Base-by-base conservation (phyloP, 2,113 vertebrate genomes). In the Sinocyclocheilus grahami region DNA sequence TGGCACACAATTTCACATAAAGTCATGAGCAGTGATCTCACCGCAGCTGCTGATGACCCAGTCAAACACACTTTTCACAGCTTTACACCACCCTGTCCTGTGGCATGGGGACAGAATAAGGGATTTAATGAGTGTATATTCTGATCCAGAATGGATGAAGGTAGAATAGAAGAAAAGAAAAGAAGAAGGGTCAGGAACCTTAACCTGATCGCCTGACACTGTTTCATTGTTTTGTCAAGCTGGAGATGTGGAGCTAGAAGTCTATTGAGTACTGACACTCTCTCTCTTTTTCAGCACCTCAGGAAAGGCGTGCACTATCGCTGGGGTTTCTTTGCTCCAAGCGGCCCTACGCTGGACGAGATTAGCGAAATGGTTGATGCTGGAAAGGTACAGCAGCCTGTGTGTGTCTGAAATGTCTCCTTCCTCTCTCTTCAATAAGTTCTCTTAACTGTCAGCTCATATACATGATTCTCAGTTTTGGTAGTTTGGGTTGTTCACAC, bases 261-360 rank as follows among this genome's bases (percentile, higher is more conserved):
- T 18, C 72, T 51, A 11, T 6, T 10, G 3, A 69, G 18, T 22
- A 13, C 0, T 27, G 37, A 8, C 30, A 8, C 30, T 55, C 30
- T 71, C 60, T 2, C 79, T 60, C 58, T 69, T 5, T 90, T 86
- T 90, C 89, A 99, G 98, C 95, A 99, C 89, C 93, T 99, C 13
- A 91, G 91, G 39, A 96, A 95, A 93, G 98, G 98, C 87, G 95
- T 98, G 46, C 97, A 99, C 93, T 99, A 99, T 89, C 97, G 97
- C 8, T 99, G 98, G 98, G 97, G 96, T 0, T 98, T 99, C 93
- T 99, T 99, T 89, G 92, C 93, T 85, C 94, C 97, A 0, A 98
- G 95, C 60, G 97, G 98, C 3, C 90, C 91, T 2, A 94, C 90
- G 14, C 92, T 51, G 92, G 98, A 99, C 92, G 95, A 97, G 85